Percentiles rank a stretch among this genome's conserved stretches.
Evolutionary conservation across 2,113 vertebrate genomes (phyloP).

Genomic region (Murina feae): DNA sequence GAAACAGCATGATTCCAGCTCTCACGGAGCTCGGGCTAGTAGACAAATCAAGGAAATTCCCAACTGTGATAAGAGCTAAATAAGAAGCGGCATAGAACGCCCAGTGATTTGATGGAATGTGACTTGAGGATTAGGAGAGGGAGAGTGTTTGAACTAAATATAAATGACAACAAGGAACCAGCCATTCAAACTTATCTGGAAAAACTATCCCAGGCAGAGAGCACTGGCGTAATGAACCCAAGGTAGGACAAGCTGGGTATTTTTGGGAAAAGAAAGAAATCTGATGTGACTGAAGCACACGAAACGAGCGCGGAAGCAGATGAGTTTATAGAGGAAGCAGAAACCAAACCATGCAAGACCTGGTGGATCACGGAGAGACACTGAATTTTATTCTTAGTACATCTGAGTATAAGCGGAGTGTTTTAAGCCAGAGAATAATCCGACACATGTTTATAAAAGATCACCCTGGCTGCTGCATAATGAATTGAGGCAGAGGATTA

Average conservation of each 20-base stretch:
- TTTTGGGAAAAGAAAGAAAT: not conserved
- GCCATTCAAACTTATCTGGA: not conserved
- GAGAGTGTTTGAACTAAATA: not conserved
- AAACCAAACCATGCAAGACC: not conserved
- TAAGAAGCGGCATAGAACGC: not conserved
- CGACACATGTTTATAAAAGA: not conserved
- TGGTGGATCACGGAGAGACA: fast-evolving
- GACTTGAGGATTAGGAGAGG: not conserved
- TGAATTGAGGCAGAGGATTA: not conserved
- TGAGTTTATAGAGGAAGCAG: not conserved
- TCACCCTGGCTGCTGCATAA: not conserved
- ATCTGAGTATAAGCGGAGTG: not conserved
- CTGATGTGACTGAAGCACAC: not conserved
- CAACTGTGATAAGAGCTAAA: not conserved
- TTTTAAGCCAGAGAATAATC: not conserved
- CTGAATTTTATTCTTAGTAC: not conserved
- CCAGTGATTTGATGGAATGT: not conserved
- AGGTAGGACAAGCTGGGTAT: not conserved
- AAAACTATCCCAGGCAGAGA: not conserved
- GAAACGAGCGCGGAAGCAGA: not conserved
- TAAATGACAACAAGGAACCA: not conserved
- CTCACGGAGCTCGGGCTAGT: not conserved
- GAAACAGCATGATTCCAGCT: not conserved
- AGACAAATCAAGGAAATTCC: not conserved
- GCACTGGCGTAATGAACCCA: not conserved